These are phyloP conservation scores for Apomyelois bistriatella DNA, from an alignment of 2,888 invertebrate species.

Conservation along the genomic window DNA sequence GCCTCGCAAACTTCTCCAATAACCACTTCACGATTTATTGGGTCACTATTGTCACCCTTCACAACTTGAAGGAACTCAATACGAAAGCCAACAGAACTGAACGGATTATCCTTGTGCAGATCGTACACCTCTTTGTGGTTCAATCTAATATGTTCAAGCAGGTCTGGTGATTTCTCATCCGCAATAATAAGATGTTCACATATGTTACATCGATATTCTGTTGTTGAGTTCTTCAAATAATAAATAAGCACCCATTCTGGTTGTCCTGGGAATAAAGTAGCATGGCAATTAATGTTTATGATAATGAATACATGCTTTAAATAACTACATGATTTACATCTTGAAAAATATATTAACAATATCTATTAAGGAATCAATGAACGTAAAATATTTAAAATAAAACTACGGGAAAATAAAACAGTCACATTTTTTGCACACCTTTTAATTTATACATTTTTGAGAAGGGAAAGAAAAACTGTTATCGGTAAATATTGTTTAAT, in stretches of 20 bases:
- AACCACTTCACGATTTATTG: slow-evolving; percentile 45
- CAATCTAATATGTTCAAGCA: slow-evolving; percentile 48
- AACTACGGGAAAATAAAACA: neutral
- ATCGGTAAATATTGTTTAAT: no score
- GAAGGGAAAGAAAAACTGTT: neutral
- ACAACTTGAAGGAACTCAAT: slow-evolving; percentile 63
- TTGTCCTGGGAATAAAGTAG: slow-evolving; percentile 25
- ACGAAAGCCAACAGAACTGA: slow-evolving; percentile 58
- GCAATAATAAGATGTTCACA: slow-evolving; percentile 44
- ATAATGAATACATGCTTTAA: no score
- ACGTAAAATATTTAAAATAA: neutral
- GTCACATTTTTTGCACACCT: neutral
- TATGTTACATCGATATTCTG: slow-evolving; percentile 52
- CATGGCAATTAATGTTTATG: neutral
- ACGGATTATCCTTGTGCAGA: slow-evolving; percentile 59
- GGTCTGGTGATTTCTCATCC: slow-evolving; percentile 40
- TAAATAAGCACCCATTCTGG: slow-evolving; percentile 67
- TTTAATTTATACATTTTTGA: neutral
- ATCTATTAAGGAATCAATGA: neutral
- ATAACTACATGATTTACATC: no score
- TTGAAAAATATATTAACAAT: no score
- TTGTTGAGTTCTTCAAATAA: slow-evolving; percentile 38
- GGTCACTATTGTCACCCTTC: slow-evolving; percentile 47
- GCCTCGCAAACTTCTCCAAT: slow-evolving; percentile 53
- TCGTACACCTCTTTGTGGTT: slow-evolving; percentile 57